Conservation (phyloP, 1,140 invertebrate species). For the Trichonephila clavipes region DNA sequence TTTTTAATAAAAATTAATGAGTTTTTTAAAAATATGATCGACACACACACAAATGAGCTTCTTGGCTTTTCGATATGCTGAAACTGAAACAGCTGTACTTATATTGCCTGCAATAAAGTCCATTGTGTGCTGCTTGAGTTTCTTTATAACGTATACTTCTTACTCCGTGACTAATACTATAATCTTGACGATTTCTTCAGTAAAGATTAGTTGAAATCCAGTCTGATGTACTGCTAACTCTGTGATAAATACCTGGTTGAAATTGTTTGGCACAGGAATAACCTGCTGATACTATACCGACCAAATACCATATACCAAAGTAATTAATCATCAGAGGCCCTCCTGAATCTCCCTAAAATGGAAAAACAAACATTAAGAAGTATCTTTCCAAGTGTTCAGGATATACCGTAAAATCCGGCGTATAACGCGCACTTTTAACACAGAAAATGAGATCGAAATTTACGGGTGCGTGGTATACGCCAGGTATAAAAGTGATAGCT, state of each 20-base stretch:
- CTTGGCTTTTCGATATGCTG: conserved; percentile 13
- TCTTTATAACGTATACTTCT: background rate
- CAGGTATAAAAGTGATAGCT: no score
- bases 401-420: no score
- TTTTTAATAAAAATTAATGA: background rate
- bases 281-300: conserved; percentile 92
- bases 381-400: no score
- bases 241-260: conserved; percentile 95
- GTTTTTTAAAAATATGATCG: background rate
- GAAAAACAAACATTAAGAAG: background rate
- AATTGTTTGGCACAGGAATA: conserved; percentile 92
- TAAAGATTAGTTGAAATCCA: conserved; percentile 87
- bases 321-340: conserved; percentile 88
- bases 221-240: conserved; percentile 95
- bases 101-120: conserved; percentile 59
- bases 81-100: conserved; percentile 6
- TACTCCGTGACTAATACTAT: background rate
- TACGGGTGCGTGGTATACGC: no score
- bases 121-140: background rate
- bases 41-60: background rate
- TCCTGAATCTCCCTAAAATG: conserved; percentile 88
- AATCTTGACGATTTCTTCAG: conserved; percentile 8
- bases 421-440: no score
- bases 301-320: conserved; percentile 87
- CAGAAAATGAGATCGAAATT: no score